Conservation (phyloP, 2,888 invertebrate species). For the Antheraea yamamai region DNA sequence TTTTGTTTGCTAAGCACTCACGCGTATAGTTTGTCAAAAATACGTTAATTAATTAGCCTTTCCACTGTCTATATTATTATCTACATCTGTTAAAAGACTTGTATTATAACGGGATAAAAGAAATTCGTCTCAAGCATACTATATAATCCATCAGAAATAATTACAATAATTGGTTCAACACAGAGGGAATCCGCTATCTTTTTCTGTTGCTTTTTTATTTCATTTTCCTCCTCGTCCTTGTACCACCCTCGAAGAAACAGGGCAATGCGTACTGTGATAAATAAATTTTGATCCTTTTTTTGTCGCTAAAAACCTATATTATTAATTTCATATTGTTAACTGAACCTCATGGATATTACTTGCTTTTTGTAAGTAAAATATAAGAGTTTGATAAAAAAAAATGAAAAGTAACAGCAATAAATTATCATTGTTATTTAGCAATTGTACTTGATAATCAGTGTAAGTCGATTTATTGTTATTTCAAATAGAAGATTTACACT, state of each 20-base stretch:
- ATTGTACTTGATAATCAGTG: neutral
- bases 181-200: conserved; percentile 64
- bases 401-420: too few relatives aligned
- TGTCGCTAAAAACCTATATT: too few relatives aligned
- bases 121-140: neutral
- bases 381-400: too few relatives aligned
- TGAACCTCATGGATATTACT: too few relatives aligned
- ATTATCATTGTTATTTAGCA: neutral
- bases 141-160: conserved; percentile 42
- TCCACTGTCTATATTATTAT: too few relatives aligned
- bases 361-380: too few relatives aligned
- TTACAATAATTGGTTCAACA: conserved; percentile 75
- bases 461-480: too few relatives aligned
- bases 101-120: neutral
- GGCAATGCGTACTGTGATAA: conserved; percentile 46
- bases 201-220: conserved; percentile 58
- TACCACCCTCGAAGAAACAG: conserved; percentile 75
- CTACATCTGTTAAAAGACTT: neutral
- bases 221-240: conserved; percentile 71
- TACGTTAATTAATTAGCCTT: too few relatives aligned
- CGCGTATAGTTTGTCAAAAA: too few relatives aligned
- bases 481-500: too few relatives aligned
- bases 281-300: conserved; percentile 53
- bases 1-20: too few relatives aligned
- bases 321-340: too few relatives aligned